Conservation (phyloP, 2,113 vertebrate genomes). For the Hipposideros armiger region DNA sequence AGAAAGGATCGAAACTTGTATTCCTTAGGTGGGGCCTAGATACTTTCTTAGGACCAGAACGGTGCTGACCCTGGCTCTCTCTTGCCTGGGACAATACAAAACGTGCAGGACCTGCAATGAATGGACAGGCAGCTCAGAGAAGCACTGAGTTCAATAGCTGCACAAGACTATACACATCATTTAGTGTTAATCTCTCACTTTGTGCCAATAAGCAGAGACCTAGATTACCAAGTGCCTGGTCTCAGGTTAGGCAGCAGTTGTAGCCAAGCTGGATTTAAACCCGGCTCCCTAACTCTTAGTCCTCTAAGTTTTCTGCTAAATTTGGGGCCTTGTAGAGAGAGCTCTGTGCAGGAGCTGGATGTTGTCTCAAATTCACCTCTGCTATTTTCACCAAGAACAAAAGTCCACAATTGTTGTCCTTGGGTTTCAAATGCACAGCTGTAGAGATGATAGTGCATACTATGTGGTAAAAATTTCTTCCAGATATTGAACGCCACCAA, state of each 20-base stretch:
- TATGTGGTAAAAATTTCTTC: slow-evolving; percentile 41
- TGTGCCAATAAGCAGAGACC: background rate
- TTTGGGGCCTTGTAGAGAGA: background rate
- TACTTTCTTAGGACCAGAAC: background rate
- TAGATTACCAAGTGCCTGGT: background rate
- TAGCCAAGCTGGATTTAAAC: background rate
- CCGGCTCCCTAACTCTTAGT: background rate
- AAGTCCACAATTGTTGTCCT: background rate
- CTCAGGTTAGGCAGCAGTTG: background rate
- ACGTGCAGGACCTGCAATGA: background rate
- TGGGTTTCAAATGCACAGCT: slow-evolving; percentile 55
- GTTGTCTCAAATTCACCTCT: slow-evolving; percentile 50
- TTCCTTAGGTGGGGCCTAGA: background rate
- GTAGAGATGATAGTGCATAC: slow-evolving; percentile 35
- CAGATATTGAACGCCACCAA: slow-evolving; percentile 24
- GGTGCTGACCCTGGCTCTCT: background rate
- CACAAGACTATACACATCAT: background rate
- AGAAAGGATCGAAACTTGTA: background rate
- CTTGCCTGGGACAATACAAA: background rate
- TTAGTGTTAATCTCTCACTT: background rate
- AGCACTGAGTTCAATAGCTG: background rate
- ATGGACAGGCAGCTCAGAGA: background rate
- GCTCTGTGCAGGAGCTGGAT: background rate
- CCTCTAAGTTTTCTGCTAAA: background rate
- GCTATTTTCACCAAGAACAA: slow-evolving; percentile 42